Conservation (phyloP, 2,888 invertebrate genomes). For the Epinotia demarniana region DNA sequence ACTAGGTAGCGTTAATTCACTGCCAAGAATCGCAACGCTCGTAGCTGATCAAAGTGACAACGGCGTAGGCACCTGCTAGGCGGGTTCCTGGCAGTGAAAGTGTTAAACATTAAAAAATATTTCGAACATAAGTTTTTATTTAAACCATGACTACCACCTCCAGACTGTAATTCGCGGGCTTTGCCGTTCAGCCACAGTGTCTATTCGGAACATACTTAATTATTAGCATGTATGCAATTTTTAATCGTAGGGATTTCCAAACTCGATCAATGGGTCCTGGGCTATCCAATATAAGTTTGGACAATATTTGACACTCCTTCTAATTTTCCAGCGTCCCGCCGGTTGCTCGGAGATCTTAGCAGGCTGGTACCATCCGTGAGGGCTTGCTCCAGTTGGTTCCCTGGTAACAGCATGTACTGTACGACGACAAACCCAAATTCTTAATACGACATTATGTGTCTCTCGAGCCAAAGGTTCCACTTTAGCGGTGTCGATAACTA, state of each 20-base stretch:
- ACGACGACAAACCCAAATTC: neutral
- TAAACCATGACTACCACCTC: too few species aligned
- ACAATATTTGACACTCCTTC: neutral
- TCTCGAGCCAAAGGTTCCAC: neutral
- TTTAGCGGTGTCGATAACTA: neutral
- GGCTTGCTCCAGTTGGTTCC: slow-evolving; percentile 21
- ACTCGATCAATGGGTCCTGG: neutral
- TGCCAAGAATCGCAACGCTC: too few species aligned
- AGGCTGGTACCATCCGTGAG: slow-evolving; percentile 1
- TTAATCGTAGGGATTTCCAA: neutral
- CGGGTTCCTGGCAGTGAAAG: too few species aligned
- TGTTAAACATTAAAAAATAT: too few species aligned
- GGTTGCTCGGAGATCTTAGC: slow-evolving; percentile 5
- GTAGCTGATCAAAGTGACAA: too few species aligned
- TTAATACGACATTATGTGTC: neutral
- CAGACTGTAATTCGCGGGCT: too few species aligned
- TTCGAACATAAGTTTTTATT: too few species aligned
- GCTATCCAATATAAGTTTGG: neutral
- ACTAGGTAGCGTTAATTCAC: too few species aligned
- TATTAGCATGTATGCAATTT: too few species aligned
- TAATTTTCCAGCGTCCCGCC: slow-evolving; percentile 21
- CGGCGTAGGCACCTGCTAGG: too few species aligned
- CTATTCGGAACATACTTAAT: too few species aligned
- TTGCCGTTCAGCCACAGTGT: too few species aligned
- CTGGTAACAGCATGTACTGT: slow-evolving; percentile 4